Evolutionary conservation across 2,888 invertebrate species (phyloP).

Genomic region (Halictus quadricinctus): DNA sequence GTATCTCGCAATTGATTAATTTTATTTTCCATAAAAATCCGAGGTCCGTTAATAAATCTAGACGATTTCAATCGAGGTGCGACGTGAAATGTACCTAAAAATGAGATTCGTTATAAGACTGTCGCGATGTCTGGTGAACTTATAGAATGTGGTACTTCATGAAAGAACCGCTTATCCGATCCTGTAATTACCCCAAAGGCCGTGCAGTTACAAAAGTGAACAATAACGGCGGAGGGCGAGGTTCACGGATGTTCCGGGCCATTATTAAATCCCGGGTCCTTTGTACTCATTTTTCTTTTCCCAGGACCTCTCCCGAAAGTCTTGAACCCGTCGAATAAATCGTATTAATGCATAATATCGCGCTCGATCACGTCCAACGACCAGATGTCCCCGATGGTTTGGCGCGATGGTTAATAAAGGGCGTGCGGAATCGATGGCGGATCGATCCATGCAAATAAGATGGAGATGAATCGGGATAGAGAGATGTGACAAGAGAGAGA

Average conservation of each 20-base stretch:
- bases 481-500: neutral
- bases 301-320: neutral
- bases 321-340: neutral
- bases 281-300: neutral
- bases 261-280: neutral
- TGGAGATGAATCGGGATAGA: neutral
- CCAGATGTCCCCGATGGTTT: neutral
- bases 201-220: neutral
- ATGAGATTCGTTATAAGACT: too few relatives aligned
- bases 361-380: neutral
- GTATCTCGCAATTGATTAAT: too few relatives aligned
- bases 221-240: neutral
- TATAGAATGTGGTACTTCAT: neutral
- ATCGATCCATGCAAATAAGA: constrained; percentile 30
- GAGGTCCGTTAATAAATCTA: too few relatives aligned
- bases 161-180: neutral
- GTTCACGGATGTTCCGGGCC: neutral
- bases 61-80: too few relatives aligned
- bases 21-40: too few relatives aligned
- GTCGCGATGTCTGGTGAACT: neutral
- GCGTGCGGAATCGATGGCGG: neutral
- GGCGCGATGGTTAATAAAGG: constrained; percentile 24
- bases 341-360: neutral
- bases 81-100: too few relatives aligned
- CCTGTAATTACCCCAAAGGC: neutral